phyloP scores from a whole-genome alignment of 2,888 invertebrate genomes.

The Sympetrum striolatum region DNA sequence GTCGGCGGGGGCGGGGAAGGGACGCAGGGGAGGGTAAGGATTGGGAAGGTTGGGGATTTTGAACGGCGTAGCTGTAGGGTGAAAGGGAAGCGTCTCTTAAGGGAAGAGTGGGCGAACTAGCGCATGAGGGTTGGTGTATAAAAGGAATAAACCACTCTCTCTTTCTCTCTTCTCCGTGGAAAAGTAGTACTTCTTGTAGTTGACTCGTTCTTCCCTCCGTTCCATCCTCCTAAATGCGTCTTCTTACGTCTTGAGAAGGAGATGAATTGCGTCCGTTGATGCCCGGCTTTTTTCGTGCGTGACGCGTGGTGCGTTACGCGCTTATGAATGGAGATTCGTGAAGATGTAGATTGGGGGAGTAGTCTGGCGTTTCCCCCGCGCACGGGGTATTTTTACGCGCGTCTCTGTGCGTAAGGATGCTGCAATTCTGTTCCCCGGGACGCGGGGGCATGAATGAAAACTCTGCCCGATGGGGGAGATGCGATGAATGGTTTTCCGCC shows the following conservation, averaged over 20 bases:
- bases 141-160: neutral
- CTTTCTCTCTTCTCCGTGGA: neutral
- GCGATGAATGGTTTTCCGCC: too few relatives aligned
- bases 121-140: neutral
- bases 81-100: neutral
- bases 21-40: neutral
- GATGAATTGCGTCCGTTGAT: neutral
- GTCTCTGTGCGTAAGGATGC: too few relatives aligned
- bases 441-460: too few relatives aligned
- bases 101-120: neutral
- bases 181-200: neutral
- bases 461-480: too few relatives aligned
- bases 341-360: neutral
- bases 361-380: neutral
- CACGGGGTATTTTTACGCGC: neutral
- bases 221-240: neutral
- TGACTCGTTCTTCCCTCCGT: neutral
- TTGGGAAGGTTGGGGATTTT: neutral
- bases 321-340: neutral
- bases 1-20: neutral
- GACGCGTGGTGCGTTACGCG: neutral
- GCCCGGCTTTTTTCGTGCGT: neutral
- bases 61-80: neutral
- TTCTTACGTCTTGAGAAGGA: neutral
- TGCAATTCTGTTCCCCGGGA: too few relatives aligned